These are phyloP conservation scores for Apostichopus parvimensis DNA, from an alignment of 35 echinoderm and acorn worm species.

Conservation along the genomic window DNA sequence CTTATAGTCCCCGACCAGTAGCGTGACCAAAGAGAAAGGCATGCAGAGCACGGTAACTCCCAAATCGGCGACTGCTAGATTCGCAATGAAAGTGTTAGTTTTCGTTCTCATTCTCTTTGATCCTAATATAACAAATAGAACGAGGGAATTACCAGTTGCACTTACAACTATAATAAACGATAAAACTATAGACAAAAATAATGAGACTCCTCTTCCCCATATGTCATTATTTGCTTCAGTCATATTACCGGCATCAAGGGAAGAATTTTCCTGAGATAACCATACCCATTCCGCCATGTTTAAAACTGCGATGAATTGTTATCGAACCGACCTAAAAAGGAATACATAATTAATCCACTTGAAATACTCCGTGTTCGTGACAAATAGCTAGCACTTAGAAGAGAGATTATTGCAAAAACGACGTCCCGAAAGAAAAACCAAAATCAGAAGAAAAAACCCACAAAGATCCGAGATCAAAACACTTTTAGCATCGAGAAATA, in stretches of 20 bases:
- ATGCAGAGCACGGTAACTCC: conserved; percentile 82
- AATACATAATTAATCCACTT: no score
- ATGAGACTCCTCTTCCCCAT: not conserved
- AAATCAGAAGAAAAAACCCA: no score
- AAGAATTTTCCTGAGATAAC: not conserved
- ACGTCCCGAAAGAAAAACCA: no score
- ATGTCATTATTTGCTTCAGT: not conserved
- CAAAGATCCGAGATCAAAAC: no score
- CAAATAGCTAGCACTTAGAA: no score
- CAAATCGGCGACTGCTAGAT: conserved; percentile 86
- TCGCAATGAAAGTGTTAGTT: conserved; percentile 87
- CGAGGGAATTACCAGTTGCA: conserved; percentile 72
- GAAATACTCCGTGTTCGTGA: no score
- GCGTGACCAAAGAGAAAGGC: conserved; percentile 82
- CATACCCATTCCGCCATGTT: no score
- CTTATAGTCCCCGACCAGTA: conserved; percentile 65
- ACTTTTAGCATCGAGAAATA: no score
- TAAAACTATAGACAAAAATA: conserved; percentile 7
- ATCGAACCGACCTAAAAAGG: no score
- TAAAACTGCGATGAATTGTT: no score
- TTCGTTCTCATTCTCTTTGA: conserved; percentile 82
- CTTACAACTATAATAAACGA: conserved; percentile 45
- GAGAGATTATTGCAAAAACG: no score
- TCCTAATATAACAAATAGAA: conserved; percentile 62
- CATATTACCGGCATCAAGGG: not conserved